A percentile compares a stretch with the other conserved stretches of the same genome.
These are phyloP conservation scores for Salticus scenicus DNA, from an alignment of 2,888 invertebrate genomes.

Conservation along the genomic window DNA sequence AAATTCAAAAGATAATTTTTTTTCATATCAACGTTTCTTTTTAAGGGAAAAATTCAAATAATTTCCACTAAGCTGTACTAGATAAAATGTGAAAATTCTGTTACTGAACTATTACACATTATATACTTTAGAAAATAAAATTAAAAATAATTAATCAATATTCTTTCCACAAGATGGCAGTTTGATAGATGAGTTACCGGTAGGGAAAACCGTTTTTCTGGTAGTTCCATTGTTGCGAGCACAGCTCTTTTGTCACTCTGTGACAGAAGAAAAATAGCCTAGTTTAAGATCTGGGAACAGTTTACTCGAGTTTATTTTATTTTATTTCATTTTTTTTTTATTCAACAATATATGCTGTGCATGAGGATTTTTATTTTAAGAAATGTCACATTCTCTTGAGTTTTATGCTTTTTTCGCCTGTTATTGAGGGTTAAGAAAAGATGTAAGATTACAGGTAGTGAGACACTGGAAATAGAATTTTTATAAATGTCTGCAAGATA, in stretches of 20 bases:
- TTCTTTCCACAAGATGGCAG: not conserved
- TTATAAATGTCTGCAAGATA: not conserved
- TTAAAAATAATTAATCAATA: slow-evolving; percentile 5
- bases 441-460: not conserved
- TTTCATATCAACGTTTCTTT: too few relatives aligned
- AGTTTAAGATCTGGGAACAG: not conserved
- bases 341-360: not conserved
- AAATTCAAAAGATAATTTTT: too few relatives aligned
- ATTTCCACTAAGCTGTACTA: too few relatives aligned
- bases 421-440: not conserved
- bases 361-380: not conserved
- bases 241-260: not conserved
- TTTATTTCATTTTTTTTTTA: not conserved
- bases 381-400: not conserved
- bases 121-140: not conserved
- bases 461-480: not conserved
- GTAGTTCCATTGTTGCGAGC: not conserved
- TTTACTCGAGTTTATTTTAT: not conserved
- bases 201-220: not conserved
- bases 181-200: not conserved
- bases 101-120: too few relatives aligned
- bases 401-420: not conserved
- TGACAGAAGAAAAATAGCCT: not conserved
- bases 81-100: too few relatives aligned
- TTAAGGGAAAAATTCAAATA: too few relatives aligned